These are phyloP conservation scores for Sphecodes monilicornis DNA, from an alignment of 2,888 invertebrate species.

Conservation along the genomic window DNA sequence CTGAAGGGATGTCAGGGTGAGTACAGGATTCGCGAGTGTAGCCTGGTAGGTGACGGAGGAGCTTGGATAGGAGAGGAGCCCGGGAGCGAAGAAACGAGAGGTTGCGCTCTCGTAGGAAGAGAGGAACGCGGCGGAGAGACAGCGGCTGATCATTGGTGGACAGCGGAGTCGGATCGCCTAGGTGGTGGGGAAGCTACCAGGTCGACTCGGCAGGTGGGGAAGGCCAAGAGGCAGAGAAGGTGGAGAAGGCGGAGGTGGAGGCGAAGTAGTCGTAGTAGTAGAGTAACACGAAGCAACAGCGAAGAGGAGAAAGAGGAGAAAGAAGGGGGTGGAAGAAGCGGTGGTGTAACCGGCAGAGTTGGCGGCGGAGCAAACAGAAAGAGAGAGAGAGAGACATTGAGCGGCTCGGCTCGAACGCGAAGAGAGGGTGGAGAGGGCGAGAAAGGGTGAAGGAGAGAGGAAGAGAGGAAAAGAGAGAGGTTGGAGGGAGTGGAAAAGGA, in stretches of 20 bases:
- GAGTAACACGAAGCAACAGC: slow-evolving; percentile 66
- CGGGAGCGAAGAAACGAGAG: slow-evolving; percentile 54
- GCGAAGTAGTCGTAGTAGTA: slow-evolving; percentile 65
- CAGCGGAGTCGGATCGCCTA: slow-evolving; percentile 71
- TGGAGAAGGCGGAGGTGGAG: slow-evolving; percentile 64
- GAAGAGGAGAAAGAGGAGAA: slow-evolving; percentile 65
- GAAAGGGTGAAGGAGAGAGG: slow-evolving; percentile 57
- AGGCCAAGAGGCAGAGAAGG: slow-evolving; percentile 69
- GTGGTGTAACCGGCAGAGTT: slow-evolving; percentile 75
- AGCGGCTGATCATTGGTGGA: slow-evolving; percentile 83
- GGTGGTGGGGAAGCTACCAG: slow-evolving; percentile 76
- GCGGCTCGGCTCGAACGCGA: neutral
- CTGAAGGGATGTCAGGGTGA: neutral
- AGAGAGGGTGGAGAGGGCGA: slow-evolving; percentile 50
- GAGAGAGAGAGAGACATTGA: slow-evolving; percentile 26
- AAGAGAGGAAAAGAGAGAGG: slow-evolving; percentile 58
- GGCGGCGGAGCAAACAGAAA: slow-evolving; percentile 59
- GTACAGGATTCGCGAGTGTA: slow-evolving; percentile 1
- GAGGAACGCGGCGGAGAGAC: slow-evolving; percentile 75
- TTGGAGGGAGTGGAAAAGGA: slow-evolving; percentile 53
- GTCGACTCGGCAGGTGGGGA: slow-evolving; percentile 76
- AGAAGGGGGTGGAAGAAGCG: slow-evolving; percentile 74
- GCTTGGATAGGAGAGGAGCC: slow-evolving; percentile 48
- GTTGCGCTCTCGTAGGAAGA: slow-evolving; percentile 64
- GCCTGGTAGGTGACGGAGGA: slow-evolving; percentile 21